Evolutionary conservation across 1,140 invertebrate genomes (phyloP).

Genomic region (Neodiprion virginianus): DNA sequence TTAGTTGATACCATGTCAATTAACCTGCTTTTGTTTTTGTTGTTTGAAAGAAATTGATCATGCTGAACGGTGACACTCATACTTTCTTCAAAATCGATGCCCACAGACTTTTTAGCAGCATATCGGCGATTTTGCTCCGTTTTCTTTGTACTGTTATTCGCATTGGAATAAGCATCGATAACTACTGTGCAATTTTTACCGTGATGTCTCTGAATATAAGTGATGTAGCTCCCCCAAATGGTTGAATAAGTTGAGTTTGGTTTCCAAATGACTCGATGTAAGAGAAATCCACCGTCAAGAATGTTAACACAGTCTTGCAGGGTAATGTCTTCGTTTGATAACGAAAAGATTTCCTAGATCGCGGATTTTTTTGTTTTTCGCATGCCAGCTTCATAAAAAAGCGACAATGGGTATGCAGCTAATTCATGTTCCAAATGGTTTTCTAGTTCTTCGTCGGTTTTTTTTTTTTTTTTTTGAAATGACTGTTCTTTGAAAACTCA

Average conservation of each 20-base stretch:
- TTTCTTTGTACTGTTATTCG: conserved; percentile 19
- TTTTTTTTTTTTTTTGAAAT: conserved; percentile 25
- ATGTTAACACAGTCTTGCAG: not conserved
- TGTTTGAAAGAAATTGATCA: conserved; percentile 27
- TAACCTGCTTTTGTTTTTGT: conserved; percentile 22
- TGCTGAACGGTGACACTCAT: conserved; percentile 14
- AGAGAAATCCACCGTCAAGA: conserved; percentile 46
- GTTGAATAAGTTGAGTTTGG: conserved; percentile 41
- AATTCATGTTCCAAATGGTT: conserved; percentile 42
- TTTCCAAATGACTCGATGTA: conserved; percentile 41
- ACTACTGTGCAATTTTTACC: conserved; percentile 16
- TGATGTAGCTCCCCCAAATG: conserved; percentile 52
- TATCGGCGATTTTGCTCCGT: conserved; percentile 14
- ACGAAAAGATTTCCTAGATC: conserved; percentile 30
- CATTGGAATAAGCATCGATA: conserved; percentile 31
- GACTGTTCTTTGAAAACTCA: conserved; percentile 52
- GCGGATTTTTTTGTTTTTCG: conserved; percentile 39
- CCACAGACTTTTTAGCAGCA: no score
- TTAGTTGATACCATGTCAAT: not conserved
- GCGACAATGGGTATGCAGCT: conserved; percentile 38
- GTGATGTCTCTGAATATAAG: conserved; percentile 21
- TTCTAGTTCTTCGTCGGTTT: conserved; percentile 33
- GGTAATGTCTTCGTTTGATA: not conserved
- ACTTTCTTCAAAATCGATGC: conserved; percentile 20
- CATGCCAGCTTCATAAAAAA: conserved; percentile 44